Evolutionary conservation across 2,888 invertebrate species (phyloP).

Genomic region (Phytoseiulus persimilis): DNA sequence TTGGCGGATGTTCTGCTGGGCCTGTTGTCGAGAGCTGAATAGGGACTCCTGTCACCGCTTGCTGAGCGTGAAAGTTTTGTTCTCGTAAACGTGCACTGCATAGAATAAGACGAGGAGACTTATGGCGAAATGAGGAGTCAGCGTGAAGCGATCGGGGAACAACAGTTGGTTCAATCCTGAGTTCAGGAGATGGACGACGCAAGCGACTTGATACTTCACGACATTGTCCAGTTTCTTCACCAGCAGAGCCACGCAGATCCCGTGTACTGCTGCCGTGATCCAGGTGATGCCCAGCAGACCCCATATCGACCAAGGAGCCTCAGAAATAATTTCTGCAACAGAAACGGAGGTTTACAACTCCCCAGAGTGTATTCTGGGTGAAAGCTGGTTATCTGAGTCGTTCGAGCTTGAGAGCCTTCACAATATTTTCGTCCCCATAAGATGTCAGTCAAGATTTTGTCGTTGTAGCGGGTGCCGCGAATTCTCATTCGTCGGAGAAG

Average conservation of each 20-base stretch:
- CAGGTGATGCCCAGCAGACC: background rate
- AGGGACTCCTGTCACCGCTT: background rate
- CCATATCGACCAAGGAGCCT: conserved; percentile 7
- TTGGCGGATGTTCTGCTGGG: background rate
- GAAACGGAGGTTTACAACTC: background rate
- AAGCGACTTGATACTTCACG: conserved; percentile 10
- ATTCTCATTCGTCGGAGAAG: too few species aligned
- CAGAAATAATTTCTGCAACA: background rate
- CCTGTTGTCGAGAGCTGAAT: background rate
- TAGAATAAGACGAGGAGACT: conserved; percentile 9
- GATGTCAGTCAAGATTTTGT: too few species aligned
- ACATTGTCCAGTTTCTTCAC: conserved; percentile 29
- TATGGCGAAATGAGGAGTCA: background rate
- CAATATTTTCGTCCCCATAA: too few species aligned
- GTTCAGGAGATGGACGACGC: conserved; percentile 9
- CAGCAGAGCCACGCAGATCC: background rate
- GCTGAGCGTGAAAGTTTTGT: background rate
- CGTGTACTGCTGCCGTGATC: background rate
- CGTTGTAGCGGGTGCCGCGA: too few species aligned
- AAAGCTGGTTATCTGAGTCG: too few species aligned
- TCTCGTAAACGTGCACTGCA: conserved; percentile 6
- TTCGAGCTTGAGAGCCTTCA: too few species aligned
- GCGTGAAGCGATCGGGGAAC: conserved; percentile 1
- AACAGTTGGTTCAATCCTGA: conserved; percentile 14
- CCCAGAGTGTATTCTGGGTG: background rate